Conservation (phyloP, 2,888 invertebrate genomes). For the Tetheella fluctuosa region DNA sequence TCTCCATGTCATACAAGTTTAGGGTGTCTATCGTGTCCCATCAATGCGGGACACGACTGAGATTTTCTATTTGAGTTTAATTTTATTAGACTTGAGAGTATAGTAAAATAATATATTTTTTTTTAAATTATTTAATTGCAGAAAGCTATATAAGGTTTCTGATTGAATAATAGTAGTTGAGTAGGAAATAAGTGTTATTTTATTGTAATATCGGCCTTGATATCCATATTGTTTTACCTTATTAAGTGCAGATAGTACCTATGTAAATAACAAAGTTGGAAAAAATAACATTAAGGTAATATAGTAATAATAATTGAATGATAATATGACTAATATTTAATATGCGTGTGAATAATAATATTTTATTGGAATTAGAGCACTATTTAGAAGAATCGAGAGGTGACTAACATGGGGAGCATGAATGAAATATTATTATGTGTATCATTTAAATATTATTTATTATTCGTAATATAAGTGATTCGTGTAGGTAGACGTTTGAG, state of each 20-base stretch:
- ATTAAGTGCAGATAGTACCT: background rate
- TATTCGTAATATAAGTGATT: background rate
- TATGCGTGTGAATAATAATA: background rate
- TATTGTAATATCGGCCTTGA: background rate
- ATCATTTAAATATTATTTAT: conserved; percentile 8
- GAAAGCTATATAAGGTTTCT: no score
- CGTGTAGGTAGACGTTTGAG: conserved; percentile 7
- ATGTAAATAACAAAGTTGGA: background rate
- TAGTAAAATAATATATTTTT: no score
- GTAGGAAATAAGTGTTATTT: background rate
- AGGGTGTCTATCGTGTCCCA: conserved; percentile 34
- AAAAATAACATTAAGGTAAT: background rate
- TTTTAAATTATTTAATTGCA: no score
- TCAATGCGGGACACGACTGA: conserved; percentile 7
- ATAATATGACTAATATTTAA: conserved; percentile 11
- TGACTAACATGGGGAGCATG: conserved; percentile 11
- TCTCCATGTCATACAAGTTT: conserved; percentile 54
- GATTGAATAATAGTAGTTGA: no score
- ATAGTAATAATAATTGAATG: background rate
- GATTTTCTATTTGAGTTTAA: background rate
- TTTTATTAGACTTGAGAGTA: background rate
- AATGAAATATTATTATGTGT: conserved; percentile 9
- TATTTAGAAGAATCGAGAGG: background rate
- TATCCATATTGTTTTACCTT: background rate
- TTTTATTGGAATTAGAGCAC: conserved; percentile 1